These are phyloP conservation scores for Drosophila percnosoma DNA, from an alignment of 2,888 invertebrate species.

Conservation along the genomic window DNA sequence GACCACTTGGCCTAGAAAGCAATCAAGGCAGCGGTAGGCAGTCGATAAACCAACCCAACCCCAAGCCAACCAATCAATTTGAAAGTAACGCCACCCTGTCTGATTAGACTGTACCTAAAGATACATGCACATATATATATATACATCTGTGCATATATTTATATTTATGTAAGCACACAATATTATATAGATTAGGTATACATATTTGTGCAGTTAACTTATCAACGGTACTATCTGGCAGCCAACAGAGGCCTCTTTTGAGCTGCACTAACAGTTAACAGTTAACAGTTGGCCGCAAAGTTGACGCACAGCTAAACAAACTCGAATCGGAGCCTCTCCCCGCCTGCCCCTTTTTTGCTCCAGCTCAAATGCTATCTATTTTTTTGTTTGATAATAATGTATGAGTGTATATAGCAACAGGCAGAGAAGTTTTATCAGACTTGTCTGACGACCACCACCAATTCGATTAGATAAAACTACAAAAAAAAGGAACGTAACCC, in stretches of 20 bases:
- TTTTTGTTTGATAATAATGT: constrained; percentile 28
- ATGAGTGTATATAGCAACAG: neutral
- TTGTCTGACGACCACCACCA: constrained; percentile 34
- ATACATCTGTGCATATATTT: neutral
- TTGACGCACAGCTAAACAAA: constrained; percentile 72
- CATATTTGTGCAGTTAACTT: constrained; percentile 61
- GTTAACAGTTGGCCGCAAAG: constrained; percentile 20
- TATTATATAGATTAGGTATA: constrained; percentile 6
- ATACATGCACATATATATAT: neutral
- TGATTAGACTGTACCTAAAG: constrained; percentile 69
- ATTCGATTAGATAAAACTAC: constrained; percentile 48
- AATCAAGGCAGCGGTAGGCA: constrained; percentile 56
- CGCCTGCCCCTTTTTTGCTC: neutral
- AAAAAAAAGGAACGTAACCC: neutral
- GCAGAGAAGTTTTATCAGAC: constrained; percentile 47
- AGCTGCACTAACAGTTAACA: constrained; percentile 41
- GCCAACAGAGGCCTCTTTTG: constrained; percentile 71
- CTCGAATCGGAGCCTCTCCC: constrained; percentile 42
- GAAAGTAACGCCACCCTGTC: constrained; percentile 67
- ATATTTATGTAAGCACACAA: constrained; percentile 1
- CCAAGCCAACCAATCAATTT: constrained; percentile 50
- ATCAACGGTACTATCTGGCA: constrained; percentile 66
- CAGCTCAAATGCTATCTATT: constrained; percentile 41
- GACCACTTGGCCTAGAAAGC: constrained; percentile 78
- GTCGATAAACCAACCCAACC: constrained; percentile 17